phyloP scores from a whole-genome alignment of 1,140 invertebrate genomes.

The Ceratosolen solmsi region DNA sequence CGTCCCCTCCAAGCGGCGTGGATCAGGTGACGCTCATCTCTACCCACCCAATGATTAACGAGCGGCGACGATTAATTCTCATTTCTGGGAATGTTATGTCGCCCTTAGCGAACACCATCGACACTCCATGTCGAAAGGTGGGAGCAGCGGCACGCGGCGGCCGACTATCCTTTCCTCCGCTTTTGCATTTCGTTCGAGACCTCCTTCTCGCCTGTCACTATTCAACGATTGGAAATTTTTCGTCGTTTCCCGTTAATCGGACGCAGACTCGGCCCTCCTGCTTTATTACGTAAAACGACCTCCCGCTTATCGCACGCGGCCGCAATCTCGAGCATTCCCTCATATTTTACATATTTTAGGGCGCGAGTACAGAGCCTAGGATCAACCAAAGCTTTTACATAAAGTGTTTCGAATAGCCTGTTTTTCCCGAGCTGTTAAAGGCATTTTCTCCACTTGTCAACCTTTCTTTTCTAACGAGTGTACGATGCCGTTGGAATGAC shows the following conservation, averaged over 20 bases:
- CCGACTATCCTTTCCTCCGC: too few species aligned
- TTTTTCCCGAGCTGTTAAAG: background rate
- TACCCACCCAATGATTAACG: background rate
- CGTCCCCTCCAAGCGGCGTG: too few species aligned
- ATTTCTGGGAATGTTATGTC: conserved; percentile 7
- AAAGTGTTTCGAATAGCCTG: background rate
- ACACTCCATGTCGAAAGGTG: background rate
- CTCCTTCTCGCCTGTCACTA: too few species aligned
- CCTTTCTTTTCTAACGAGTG: conserved; percentile 1
- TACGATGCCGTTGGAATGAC: background rate
- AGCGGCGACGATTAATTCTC: background rate
- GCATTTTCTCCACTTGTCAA: background rate
- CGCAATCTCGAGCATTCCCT: too few species aligned
- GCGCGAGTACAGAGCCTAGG: background rate
- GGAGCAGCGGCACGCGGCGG: background rate
- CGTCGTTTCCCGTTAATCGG: too few species aligned
- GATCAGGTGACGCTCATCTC: background rate
- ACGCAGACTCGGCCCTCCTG: background rate
- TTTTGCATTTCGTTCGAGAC: background rate
- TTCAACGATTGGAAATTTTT: too few species aligned
- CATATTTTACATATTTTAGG: background rate
- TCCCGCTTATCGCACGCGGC: background rate
- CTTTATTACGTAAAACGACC: background rate
- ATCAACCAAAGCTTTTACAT: background rate
- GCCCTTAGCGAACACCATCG: background rate